Conservation (phyloP, 2,113 vertebrate genomes). For the Fulmarus glacialis region DNA sequence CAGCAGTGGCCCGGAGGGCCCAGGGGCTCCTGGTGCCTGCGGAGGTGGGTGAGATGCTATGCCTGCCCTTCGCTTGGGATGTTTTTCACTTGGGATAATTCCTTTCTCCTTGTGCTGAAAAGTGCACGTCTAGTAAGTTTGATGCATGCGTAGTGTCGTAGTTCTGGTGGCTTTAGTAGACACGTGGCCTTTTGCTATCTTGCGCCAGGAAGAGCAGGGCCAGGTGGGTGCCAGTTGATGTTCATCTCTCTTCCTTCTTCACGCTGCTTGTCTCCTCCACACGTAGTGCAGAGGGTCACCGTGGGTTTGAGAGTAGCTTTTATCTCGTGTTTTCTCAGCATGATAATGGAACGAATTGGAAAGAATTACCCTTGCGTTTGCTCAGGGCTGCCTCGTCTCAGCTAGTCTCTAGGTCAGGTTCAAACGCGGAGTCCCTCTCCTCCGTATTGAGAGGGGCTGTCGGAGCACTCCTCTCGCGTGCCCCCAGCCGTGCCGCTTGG, state of each 20-base stretch:
- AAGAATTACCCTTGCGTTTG: neutral
- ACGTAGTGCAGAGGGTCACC: accelerated
- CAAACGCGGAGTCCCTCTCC: neutral
- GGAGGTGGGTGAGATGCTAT: neutral
- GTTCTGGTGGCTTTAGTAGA: neutral
- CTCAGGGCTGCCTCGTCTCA: neutral
- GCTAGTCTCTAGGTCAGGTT: neutral
- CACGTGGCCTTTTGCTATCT: neutral
- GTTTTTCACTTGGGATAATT: neutral
- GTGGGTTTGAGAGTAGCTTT: neutral
- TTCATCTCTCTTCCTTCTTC: neutral
- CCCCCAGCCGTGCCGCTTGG: neutral
- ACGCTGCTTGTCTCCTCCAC: neutral
- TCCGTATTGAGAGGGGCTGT: neutral
- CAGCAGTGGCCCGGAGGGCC: neutral
- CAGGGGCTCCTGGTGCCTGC: neutral
- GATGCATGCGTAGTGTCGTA: too few relatives aligned
- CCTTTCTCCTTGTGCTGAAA: neutral
- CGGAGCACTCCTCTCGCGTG: accelerated
- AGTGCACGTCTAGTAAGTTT: neutral
- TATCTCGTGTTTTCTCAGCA: neutral
- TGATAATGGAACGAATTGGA: neutral
- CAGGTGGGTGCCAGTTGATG: neutral
- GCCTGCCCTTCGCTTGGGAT: neutral
- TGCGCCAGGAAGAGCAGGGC: neutral